A percentile compares a stretch with the other conserved stretches of the same genome.
Evolutionary conservation across 2,113 vertebrate species (phyloP).

Genomic region (Genyomyrus donnyi): DNA sequence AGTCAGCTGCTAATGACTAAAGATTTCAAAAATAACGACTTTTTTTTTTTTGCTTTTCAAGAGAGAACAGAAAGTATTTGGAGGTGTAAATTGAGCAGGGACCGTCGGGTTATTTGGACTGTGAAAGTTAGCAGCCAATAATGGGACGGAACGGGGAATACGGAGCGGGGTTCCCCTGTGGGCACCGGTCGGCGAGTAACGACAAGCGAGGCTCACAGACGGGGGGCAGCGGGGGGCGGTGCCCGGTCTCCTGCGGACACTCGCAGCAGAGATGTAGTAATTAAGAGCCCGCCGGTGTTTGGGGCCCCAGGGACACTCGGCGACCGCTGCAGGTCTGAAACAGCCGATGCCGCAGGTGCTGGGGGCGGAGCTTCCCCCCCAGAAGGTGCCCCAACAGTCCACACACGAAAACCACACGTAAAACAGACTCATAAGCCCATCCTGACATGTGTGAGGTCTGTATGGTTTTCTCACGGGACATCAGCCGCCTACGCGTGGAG

Average conservation of each 20-base stretch:
- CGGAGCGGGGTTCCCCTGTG: not conserved
- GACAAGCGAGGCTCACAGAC: not conserved
- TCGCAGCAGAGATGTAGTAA: not conserved
- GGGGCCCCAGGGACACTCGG: not conserved
- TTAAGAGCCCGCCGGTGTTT: not conserved
- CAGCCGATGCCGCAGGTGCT: not conserved
- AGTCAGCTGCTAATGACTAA: not conserved
- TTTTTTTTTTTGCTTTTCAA: not conserved
- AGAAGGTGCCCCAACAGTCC: not conserved
- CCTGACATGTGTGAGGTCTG: not conserved
- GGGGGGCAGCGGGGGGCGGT: not conserved
- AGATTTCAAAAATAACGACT: not conserved
- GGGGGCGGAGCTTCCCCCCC: not conserved
- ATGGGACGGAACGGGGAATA: not conserved
- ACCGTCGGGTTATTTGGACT: not conserved
- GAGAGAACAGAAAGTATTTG: not conserved
- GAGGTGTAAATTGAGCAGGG: conserved; percentile 4
- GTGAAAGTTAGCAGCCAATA: not conserved
- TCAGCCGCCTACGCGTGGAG: not conserved
- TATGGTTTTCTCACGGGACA: not conserved
- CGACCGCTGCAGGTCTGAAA: not conserved
- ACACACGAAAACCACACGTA: not conserved
- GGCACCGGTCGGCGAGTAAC: not conserved
- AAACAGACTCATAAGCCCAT: not conserved
- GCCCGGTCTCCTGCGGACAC: not conserved